A percentile compares a stretch with the other conserved stretches of the same genome.
These are phyloP conservation scores for Lethocerus indicus DNA, from an alignment of 1,140 invertebrate genomes.

Conservation along the genomic window DNA sequence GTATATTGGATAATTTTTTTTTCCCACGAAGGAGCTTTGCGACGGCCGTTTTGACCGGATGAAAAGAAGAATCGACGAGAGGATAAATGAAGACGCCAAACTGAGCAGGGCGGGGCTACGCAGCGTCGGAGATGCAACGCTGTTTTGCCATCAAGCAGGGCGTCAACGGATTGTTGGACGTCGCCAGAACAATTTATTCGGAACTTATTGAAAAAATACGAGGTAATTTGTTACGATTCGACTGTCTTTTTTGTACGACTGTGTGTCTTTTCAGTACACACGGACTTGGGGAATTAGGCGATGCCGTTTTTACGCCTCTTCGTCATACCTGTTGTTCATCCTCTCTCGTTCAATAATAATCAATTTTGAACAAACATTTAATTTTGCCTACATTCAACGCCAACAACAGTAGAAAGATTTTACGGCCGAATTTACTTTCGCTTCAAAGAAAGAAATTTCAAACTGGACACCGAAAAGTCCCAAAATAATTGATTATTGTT, in stretches of 20 bases:
- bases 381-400: too few relatives aligned
- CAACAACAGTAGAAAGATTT: too few relatives aligned
- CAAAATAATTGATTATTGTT: too few relatives aligned
- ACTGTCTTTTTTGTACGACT: constrained; percentile 1
- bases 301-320: too few relatives aligned
- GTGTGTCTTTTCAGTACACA: constrained; percentile 6
- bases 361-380: too few relatives aligned
- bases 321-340: too few relatives aligned
- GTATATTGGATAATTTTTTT: too few relatives aligned
- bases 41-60: constrained; percentile 37
- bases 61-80: constrained; percentile 37
- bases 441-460: too few relatives aligned
- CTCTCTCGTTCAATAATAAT: too few relatives aligned
- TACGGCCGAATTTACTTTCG: too few relatives aligned
- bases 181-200: constrained; percentile 57
- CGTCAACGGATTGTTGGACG: constrained; percentile 55
- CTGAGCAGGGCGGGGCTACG: constrained; percentile 47
- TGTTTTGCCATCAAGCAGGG: constrained; percentile 69
- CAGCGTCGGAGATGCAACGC: constrained; percentile 50
- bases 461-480: too few relatives aligned
- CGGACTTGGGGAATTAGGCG: too few relatives aligned
- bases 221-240: constrained; percentile 25
- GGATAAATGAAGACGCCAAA: constrained; percentile 55
- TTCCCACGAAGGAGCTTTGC: constrained; percentile 24
- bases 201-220: constrained; percentile 62